Evolutionary conservation across 1,140 invertebrate species (phyloP), one percentile per base, ranked within the genome.

Genomic region (Trissolcus basalis): DNA sequence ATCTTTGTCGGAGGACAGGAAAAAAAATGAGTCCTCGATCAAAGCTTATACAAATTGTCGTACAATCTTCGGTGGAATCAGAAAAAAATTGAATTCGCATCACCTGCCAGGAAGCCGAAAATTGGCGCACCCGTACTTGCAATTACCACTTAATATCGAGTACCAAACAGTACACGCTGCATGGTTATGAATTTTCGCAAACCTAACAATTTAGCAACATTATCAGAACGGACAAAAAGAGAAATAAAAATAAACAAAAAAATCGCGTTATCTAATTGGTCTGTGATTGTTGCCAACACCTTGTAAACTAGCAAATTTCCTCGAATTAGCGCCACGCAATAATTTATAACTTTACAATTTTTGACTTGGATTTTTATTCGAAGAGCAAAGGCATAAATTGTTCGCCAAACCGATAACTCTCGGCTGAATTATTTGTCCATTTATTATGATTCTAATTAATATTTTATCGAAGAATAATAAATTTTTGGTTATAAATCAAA

Each of bases 81-180:
- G 19, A 27, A 27, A 44, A 44, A 44, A 44, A 44, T 44, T 44
- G n/a, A 51, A 51, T 13, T 0, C 14, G 10, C 60, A 64, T 44
- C 43, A 16, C 43, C 51, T 48, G 45, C 35, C 48, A 13, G 1
- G 1, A 10, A 19, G 43, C 5, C 48, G 35, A 50, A 58, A 67
- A 60, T 19, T 50, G 33, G 32, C n/a, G 14, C n/a, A 36, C 35
- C 12, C 50, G 39, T 49, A 27, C 43, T 47, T 15, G 32, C 54
- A 64, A 64, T 72, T 72, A 63, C 54, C 69, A 56, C 60, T 39
- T 72, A 61, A 70, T 61, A 58, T 64, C 45, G 39, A 16, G 32
- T 35, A 48, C 14, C 19, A 2, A 39, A n/a, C 56, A 13, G 9
- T n/a, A 39, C 50, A 44, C 13, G 14, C 10, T 10, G 51, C 45